Conservation (phyloP, 1,140 invertebrate genomes). For the Lordiphosa collinella region DNA sequence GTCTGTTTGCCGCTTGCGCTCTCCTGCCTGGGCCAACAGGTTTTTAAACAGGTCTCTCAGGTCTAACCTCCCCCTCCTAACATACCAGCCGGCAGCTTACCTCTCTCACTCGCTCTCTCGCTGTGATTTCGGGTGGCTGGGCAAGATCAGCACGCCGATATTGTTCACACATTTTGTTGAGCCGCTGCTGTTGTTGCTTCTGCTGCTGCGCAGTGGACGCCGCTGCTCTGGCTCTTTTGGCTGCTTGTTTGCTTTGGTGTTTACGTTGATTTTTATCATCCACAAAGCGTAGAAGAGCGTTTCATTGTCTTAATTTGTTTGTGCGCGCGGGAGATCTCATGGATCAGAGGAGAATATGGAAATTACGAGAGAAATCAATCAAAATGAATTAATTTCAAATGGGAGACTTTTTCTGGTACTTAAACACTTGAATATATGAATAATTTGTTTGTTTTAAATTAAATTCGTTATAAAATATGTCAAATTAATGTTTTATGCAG, state of each 20-base stretch:
- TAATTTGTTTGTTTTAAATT: not conserved
- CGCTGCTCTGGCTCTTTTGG: constrained; percentile 26
- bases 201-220: constrained; percentile 16
- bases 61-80: constrained; percentile 12
- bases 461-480: constrained; percentile 11
- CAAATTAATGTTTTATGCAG: not conserved
- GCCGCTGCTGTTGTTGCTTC: constrained; percentile 19
- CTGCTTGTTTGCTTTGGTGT: constrained; percentile 44
- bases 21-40: constrained; percentile 56
- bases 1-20: constrained; percentile 29
- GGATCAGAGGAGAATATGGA: constrained; percentile 2
- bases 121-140: constrained; percentile 33
- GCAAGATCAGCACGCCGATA: constrained; percentile 69
- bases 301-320: constrained; percentile 75
- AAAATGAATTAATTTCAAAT: not conserved
- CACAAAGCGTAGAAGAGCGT: constrained; percentile 55
- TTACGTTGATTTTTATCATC: constrained; percentile 68
- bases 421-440: too few relatives aligned
- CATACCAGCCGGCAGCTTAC: constrained; percentile 1
- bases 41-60: constrained; percentile 71
- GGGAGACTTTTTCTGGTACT: too few relatives aligned
- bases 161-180: constrained; percentile 71
- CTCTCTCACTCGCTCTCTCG: constrained; percentile 2
- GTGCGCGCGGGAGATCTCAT: constrained; percentile 7
- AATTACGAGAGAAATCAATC: not conserved